Evolutionary conservation across 2,888 invertebrate species (phyloP).

Genomic region (Oasisia sp.): DNA sequence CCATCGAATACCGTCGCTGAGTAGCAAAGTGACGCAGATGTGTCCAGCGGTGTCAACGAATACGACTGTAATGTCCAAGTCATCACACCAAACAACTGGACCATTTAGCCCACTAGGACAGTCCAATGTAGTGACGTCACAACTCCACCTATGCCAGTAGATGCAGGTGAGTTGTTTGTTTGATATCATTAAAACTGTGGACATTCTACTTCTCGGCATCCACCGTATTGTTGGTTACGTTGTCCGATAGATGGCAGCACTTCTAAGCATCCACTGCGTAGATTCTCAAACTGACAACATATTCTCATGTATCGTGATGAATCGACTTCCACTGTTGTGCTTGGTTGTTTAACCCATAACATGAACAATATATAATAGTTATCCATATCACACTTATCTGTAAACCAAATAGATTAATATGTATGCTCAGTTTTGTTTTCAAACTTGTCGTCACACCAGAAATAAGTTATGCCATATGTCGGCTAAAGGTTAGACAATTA

Average conservation of each 20-base stretch:
- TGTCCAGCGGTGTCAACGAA: background rate
- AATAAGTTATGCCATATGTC: background rate
- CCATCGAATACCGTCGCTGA: background rate
- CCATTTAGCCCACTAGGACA: background rate
- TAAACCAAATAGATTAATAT: background rate
- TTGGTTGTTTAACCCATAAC: background rate
- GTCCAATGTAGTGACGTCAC: background rate
- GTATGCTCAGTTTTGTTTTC: too few relatives aligned
- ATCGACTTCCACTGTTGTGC: background rate
- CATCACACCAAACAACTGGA: background rate
- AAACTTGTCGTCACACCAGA: background rate
- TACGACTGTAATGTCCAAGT: background rate
- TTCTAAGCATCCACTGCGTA: background rate
- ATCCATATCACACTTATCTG: too few relatives aligned
- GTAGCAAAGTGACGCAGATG: background rate
- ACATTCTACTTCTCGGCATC: background rate
- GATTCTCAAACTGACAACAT: background rate
- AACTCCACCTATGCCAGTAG: background rate
- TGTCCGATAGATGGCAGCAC: background rate
- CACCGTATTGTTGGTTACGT: background rate
- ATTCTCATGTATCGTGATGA: background rate
- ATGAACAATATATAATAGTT: too few relatives aligned
- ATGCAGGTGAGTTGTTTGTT: background rate
- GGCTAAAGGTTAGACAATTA: background rate
- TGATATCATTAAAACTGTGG: background rate